phyloP scores from a whole-genome alignment of 37 sponge, comb jelly and placozoan species.

The Axinella damicornis region DNA sequence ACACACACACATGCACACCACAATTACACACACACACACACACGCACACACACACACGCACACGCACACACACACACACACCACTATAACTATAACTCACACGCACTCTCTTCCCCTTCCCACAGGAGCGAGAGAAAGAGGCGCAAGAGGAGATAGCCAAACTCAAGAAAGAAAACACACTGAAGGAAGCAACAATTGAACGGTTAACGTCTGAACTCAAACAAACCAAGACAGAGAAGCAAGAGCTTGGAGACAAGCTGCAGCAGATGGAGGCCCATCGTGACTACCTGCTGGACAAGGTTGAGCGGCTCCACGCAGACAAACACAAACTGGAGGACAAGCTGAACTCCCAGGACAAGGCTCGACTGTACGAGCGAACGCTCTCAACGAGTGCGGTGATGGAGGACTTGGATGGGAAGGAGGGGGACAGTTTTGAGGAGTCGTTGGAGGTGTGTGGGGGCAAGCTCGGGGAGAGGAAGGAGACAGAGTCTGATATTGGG shows the following conservation, averaged over 20 bases:
- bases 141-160: slow-evolving; percentile 36
- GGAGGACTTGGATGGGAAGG: background rate
- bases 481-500: slow-evolving; percentile 38
- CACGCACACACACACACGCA: background rate
- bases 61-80: background rate
- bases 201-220: slow-evolving; percentile 30
- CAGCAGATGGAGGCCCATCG: slow-evolving; percentile 36
- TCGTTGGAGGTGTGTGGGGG: background rate
- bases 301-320: slow-evolving; percentile 83
- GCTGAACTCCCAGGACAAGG: slow-evolving; percentile 56
- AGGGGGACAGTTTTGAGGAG: background rate
- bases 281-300: slow-evolving; percentile 68
- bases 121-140: slow-evolving; percentile 42
- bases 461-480: slow-evolving; percentile 10
- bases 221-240: background rate
- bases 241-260: slow-evolving; percentile 19
- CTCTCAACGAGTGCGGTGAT: slow-evolving; percentile 18
- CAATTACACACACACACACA: background rate
- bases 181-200: slow-evolving; percentile 1
- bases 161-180: slow-evolving; percentile 25
- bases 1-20: background rate
- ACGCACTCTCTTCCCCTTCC: background rate
- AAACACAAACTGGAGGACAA: slow-evolving; percentile 79
- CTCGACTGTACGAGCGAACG: slow-evolving; percentile 46
- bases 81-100: too few species aligned